These are phyloP conservation scores for Chelon auratus DNA, from an alignment of 2,797 vertebrate genomes.

Conservation along the genomic window DNA sequence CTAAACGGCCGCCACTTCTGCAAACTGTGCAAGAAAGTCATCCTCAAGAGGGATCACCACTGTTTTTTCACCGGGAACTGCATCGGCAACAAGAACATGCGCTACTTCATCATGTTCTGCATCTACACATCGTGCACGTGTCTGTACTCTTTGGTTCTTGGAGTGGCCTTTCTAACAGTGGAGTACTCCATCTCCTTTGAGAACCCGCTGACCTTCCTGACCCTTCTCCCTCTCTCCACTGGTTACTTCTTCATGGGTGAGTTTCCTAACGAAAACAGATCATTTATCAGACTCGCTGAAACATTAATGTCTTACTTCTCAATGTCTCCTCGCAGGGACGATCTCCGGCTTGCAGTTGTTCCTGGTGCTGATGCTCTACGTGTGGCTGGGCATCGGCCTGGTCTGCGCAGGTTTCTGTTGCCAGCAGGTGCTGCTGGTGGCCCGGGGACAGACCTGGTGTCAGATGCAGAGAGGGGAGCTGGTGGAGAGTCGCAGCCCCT, in stretches of 20 bases:
- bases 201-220: conserved; percentile 94
- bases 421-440: conserved; percentile 95
- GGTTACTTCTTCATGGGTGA: conserved; percentile 97
- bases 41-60: conserved; percentile 96
- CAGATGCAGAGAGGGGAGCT: conserved; percentile 90
- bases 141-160: conserved; percentile 93
- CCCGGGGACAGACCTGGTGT: conserved; percentile 93
- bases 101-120: conserved; percentile 98
- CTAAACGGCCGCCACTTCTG: conserved; percentile 93
- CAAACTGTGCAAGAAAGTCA: conserved; percentile 94
- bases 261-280: conserved; percentile 45
- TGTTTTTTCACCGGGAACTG: conserved; percentile 99
- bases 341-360: conserved; percentile 96
- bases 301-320: neutral
- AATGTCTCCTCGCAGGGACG: conserved; percentile 82
- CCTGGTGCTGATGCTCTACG: conserved; percentile 97
- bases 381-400: conserved; percentile 97
- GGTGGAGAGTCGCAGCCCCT: conserved; percentile 82
- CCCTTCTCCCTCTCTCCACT: conserved; percentile 94
- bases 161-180: conserved; percentile 93
- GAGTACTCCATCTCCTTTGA: conserved; percentile 94
- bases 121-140: conserved; percentile 96
- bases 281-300: neutral
- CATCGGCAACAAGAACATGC: conserved; percentile 97
- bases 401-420: conserved; percentile 97